Percentiles rank a stretch among this genome's conserved stretches.
phyloP scores from a whole-genome alignment of 2,888 invertebrate species.

The Mythimna lalbum region DNA sequence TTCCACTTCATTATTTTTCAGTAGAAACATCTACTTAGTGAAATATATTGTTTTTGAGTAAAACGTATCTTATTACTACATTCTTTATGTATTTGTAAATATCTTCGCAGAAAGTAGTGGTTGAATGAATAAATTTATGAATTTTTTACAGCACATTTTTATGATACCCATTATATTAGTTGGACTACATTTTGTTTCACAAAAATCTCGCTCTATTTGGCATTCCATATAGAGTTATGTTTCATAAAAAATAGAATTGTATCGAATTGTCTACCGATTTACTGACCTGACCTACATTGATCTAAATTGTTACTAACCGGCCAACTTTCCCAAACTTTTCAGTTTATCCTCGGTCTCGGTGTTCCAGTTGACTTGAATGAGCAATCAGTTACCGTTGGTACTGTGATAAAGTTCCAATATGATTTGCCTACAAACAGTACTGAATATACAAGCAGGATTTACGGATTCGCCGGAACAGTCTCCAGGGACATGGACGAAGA shows the following conservation, averaged over 20 bases:
- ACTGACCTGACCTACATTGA: constrained; percentile 37
- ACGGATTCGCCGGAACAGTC: constrained; percentile 83
- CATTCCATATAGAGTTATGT: neutral
- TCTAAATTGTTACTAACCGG: constrained; percentile 41
- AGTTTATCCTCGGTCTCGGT: constrained; percentile 93
- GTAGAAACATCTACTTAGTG: neutral
- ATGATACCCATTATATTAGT: neutral
- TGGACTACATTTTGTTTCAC: neutral
- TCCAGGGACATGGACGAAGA: constrained; percentile 83
- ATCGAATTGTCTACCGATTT: neutral
- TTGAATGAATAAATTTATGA: neutral
- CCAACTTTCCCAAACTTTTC: constrained; percentile 67
- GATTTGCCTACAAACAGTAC: constrained; percentile 92
- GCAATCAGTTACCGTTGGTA: constrained; percentile 92
- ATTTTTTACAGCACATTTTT: neutral
- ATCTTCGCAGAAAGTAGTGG: neutral
- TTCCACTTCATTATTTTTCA: constrained; percentile 8
- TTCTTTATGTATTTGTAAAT: neutral
- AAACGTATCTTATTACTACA: too few relatives aligned
- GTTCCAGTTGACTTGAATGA: constrained; percentile 92
- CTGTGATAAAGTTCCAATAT: constrained; percentile 93
- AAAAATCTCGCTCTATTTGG: neutral
- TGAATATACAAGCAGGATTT: constrained; percentile 89
- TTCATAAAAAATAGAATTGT: neutral
- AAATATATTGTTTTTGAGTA: neutral